Evolutionary conservation across 2,888 invertebrate species (phyloP).

Genomic region (Tetranychus truncatus): DNA sequence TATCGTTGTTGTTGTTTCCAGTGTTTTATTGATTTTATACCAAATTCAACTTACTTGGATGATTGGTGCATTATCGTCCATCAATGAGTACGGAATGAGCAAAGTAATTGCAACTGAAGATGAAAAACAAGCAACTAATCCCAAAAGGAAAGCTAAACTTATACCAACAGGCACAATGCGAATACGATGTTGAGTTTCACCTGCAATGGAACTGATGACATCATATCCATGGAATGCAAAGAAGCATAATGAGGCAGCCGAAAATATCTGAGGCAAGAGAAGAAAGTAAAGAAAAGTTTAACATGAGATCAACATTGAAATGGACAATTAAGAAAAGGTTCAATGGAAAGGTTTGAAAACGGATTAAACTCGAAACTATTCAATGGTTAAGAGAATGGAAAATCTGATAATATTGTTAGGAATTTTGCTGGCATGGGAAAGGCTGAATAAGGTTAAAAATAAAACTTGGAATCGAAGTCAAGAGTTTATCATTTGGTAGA

Average conservation of each 20-base stretch:
- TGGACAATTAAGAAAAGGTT: too few relatives aligned
- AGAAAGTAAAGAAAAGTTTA: not conserved
- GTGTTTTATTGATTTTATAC: not conserved
- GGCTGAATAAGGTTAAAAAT: not conserved
- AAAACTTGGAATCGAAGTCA: not conserved
- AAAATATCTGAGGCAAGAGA: slow-evolving; percentile 23
- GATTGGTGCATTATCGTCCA: slow-evolving; percentile 21
- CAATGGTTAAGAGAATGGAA: not conserved
- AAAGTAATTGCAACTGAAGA: slow-evolving; percentile 23
- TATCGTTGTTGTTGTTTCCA: not conserved
- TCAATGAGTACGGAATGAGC: slow-evolving; percentile 24
- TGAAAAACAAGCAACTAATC: slow-evolving; percentile 23
- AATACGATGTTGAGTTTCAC: slow-evolving; percentile 21
- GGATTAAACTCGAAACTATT: too few relatives aligned
- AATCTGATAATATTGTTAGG: not conserved
- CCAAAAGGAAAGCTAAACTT: slow-evolving; percentile 24
- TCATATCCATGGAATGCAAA: slow-evolving; percentile 27
- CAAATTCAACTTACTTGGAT: slow-evolving; percentile 8
- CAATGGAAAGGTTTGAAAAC: too few relatives aligned
- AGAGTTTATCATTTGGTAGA: too few relatives aligned
- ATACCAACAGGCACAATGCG: slow-evolving; percentile 23
- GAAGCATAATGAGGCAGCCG: slow-evolving; percentile 24
- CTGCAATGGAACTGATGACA: slow-evolving; percentile 23
- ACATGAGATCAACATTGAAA: too few relatives aligned
- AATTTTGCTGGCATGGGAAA: not conserved